Percentiles rank a stretch among this genome's conserved stretches.
phyloP scores from a whole-genome alignment of 2,888 invertebrate genomes.

The Caenorhabditis macrosperma region DNA sequence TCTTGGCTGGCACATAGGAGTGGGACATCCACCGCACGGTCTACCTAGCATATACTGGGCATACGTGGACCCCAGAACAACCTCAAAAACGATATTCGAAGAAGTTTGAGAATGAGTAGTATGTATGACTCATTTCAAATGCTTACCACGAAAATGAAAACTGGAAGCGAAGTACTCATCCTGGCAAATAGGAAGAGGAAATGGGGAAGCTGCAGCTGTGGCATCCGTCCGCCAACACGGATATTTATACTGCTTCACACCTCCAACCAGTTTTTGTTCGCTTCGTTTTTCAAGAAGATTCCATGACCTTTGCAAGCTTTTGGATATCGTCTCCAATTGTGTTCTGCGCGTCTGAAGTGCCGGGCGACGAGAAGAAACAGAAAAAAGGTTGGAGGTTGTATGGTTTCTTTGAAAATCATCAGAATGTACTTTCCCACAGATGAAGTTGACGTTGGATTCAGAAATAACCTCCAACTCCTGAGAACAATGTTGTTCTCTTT shows the following conservation, averaged over 20 bases:
- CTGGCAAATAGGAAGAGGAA: constrained; percentile 23
- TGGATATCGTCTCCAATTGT: constrained; percentile 39
- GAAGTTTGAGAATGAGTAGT: not conserved
- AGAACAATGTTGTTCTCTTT: no score
- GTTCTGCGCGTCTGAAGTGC: constrained; percentile 46
- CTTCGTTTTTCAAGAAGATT: constrained; percentile 36
- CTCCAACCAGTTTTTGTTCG: constrained; percentile 47
- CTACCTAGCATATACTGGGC: constrained; percentile 55
- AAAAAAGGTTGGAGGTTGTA: constrained; percentile 24
- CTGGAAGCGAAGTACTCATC: constrained; percentile 36
- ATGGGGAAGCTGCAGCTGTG: constrained; percentile 24
- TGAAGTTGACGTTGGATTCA: not conserved
- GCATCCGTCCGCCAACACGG: constrained; percentile 27
- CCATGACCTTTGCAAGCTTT: constrained; percentile 50
- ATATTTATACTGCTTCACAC: constrained; percentile 57
- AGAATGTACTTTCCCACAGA: not conserved
- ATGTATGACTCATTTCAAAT: not conserved
- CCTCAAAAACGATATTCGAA: not conserved
- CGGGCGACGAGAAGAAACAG: not conserved
- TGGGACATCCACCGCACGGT: constrained; percentile 43
- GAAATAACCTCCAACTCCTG: no score
- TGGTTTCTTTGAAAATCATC: not conserved
- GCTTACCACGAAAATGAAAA: constrained; percentile 39
- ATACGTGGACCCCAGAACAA: constrained; percentile 2
- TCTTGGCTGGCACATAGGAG: constrained; percentile 57